Evolutionary conservation across 2,113 vertebrate genomes (phyloP).

Genomic region (Alligator sinensis): DNA sequence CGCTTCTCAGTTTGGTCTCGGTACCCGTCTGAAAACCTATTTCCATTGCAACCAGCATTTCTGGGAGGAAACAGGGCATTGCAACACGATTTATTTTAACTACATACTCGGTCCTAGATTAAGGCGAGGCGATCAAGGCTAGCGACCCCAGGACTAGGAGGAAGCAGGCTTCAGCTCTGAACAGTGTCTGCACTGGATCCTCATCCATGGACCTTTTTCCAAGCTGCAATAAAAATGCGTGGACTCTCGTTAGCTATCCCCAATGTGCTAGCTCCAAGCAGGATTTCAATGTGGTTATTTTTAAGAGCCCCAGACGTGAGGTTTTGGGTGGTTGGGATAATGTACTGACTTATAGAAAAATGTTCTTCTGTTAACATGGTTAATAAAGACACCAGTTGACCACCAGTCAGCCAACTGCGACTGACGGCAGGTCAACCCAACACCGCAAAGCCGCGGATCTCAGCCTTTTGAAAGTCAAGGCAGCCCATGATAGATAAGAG

Average conservation of each 20-base stretch:
- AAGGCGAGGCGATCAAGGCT: not conserved
- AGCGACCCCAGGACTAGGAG: not conserved
- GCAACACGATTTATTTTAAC: not conserved
- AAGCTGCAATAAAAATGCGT: not conserved
- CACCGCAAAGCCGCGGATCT: too few species aligned
- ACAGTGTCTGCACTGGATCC: too few species aligned
- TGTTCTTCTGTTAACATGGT: not conserved
- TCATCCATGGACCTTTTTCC: not conserved
- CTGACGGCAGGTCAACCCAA: too few species aligned
- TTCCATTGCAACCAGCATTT: not conserved
- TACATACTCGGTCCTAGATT: not conserved
- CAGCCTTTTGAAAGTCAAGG: too few species aligned
- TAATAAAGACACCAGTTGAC: conserved; percentile 17
- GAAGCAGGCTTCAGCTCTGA: not conserved
- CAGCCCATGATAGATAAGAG: too few species aligned
- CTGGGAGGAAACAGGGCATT: not conserved
- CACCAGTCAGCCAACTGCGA: not conserved
- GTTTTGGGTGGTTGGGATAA: not conserved
- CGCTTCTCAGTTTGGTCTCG: not conserved
- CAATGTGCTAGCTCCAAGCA: not conserved
- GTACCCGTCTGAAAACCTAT: not conserved
- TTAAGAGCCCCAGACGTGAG: not conserved
- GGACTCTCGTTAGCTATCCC: too few species aligned
- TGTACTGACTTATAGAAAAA: not conserved
- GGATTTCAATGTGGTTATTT: not conserved